Percentiles rank a stretch among this genome's conserved stretches.
Evolutionary conservation across 2,113 vertebrate genomes (phyloP).

Genomic region (Saguinus midas): DNA sequence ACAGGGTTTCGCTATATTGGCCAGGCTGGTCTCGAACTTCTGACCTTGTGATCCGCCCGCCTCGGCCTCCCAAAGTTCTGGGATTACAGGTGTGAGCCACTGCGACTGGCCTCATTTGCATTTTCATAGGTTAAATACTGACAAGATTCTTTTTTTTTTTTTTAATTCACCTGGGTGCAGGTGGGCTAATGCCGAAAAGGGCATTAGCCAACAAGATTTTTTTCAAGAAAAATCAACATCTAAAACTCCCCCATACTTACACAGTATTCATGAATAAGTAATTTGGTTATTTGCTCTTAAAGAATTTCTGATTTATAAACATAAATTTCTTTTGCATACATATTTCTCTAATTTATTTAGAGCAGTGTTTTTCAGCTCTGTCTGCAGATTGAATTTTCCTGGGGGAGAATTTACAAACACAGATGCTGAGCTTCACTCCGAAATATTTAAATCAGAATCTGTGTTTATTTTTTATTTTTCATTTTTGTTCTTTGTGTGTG

Average conservation of each 20-base stretch:
- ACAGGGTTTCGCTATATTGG: too few relatives aligned
- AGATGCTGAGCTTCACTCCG: background rate
- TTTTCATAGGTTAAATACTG: background rate
- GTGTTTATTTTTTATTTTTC: background rate
- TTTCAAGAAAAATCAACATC: background rate
- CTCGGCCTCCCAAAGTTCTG: too few relatives aligned
- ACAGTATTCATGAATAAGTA: background rate
- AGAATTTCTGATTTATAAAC: slow-evolving; percentile 41
- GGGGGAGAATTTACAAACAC: background rate
- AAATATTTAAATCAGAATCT: slow-evolving; percentile 6
- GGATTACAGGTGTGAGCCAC: too few relatives aligned
- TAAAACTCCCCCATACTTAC: background rate
- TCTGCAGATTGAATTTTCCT: background rate
- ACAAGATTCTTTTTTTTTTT: too few relatives aligned
- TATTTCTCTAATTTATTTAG: slow-evolving; percentile 2
- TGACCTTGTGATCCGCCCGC: too few relatives aligned
- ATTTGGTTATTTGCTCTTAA: slow-evolving; percentile 21
- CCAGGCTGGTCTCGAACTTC: too few relatives aligned
- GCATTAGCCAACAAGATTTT: background rate
- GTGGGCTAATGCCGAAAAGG: too few relatives aligned
- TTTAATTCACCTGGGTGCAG: too few relatives aligned
- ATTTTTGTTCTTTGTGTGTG: background rate
- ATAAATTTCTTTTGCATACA: background rate
- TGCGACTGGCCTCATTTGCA: too few relatives aligned
- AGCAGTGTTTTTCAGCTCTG: background rate